Evolutionary conservation across 1,140 invertebrate species (phyloP), one percentile per base, ranked within the genome.

Genomic region (Prorops nasuta): DNA sequence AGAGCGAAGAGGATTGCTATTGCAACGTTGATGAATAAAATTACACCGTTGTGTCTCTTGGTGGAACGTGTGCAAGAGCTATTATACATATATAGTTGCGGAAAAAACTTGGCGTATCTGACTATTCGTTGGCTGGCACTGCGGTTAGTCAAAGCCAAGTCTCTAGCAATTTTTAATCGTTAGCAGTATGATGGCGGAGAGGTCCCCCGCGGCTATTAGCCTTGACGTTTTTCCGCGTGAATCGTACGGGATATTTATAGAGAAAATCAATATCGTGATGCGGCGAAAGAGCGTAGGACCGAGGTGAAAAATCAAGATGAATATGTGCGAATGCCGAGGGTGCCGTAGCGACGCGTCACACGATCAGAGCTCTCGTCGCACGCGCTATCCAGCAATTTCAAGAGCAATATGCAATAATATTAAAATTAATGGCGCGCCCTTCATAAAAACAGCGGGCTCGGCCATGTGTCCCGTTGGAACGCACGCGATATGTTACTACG

Each of bases 381-480:
- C 44, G 50, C 51, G 58, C 43, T 66, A 60, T 51, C 60, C 57
- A 46, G 42, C 62, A 66, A 60, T 66, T 64, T 65, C 47, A 54
- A 60, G 54, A 54, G 59, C 63, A 66, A 67, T 67, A 65, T 63
- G 60, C 64, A 63, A 67, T 67, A 58, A 63, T 64, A 63, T 67
- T 66, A 67, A 67, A 67, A 67, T 66, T 64, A 67, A 67, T 67
- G 55, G 56, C 50, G 38, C 42, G 45, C 48, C 50, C 49, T 62
- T 66, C 53, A 54, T 62, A 51, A 67, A 67, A 65, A 67, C 31
- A 2, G 12, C 24, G 10, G 24, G 4, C 10, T 28, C 24, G 4
- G 24, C 24, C 4, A 28, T 28, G 10, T 28, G 24, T 28, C 4
- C 24, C 4, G 24, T 28, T 4, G 4, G 24, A 4, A 39, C 22